Percentiles rank a stretch among this genome's conserved stretches.
Conservation (phyloP, 2,113 vertebrate genomes). For the Laterallus jamaicensis region DNA sequence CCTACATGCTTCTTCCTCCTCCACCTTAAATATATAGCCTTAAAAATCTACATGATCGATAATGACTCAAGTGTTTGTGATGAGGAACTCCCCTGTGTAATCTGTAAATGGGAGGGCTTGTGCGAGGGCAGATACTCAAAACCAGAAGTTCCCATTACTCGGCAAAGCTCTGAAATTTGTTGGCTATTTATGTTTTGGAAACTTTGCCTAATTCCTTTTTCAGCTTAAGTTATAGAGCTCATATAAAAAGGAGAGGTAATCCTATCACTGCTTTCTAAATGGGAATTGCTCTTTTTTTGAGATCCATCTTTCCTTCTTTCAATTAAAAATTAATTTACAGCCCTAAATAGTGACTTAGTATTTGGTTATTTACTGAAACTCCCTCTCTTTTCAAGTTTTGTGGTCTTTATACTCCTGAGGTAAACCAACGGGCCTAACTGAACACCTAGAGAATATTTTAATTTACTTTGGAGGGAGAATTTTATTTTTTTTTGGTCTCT, state of each 20-base stretch:
- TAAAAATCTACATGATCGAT: not conserved
- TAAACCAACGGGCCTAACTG: not conserved
- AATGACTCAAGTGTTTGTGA: not conserved
- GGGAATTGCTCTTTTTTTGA: not conserved
- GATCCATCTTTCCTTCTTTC: not conserved
- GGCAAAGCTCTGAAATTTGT: not conserved
- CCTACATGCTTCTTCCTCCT: not conserved
- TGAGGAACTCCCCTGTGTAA: not conserved
- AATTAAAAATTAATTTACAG: not conserved
- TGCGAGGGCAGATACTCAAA: not conserved
- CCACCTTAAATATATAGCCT: not conserved
- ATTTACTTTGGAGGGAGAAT: not conserved
- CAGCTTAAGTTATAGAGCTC: not conserved
- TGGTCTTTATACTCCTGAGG: not conserved
- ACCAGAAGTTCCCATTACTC: not conserved
- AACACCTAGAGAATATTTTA: not conserved
- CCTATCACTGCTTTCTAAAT: not conserved
- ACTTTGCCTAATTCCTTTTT: not conserved
- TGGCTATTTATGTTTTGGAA: not conserved
- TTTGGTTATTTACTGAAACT: not conserved
- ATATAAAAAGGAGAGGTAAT: not conserved
- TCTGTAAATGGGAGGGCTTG: not conserved
- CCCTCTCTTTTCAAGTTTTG: not conserved
- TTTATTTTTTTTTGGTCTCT: not conserved
- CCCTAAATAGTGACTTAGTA: not conserved